A percentile compares a stretch with the other conserved stretches of the same genome.
These are phyloP conservation scores for Ptilonorhynchus violaceus DNA, from an alignment of 2,113 vertebrate species.

Conservation along the genomic window DNA sequence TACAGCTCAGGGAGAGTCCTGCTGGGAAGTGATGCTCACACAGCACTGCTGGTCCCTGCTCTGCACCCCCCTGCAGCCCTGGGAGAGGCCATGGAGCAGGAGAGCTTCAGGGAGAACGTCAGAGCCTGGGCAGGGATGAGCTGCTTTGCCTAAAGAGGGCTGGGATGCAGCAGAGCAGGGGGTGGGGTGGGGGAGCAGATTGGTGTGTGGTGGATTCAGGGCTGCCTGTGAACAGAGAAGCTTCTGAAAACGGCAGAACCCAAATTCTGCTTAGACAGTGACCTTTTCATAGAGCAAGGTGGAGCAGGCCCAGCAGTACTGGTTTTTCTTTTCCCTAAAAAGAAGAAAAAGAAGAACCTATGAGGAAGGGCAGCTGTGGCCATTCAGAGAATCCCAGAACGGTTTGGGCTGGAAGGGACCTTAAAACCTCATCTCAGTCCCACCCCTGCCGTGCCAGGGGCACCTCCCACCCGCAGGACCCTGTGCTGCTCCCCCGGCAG, in stretches of 20 bases:
- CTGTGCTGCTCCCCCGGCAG: accelerated
- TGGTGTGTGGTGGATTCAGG: accelerated
- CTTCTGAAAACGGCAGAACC: too few species aligned
- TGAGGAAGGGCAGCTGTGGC: not conserved
- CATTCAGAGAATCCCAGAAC: too few species aligned
- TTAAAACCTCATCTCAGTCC: not conserved
- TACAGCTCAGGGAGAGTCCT: accelerated
- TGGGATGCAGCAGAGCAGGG: not conserved
- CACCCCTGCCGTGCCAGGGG: not conserved
- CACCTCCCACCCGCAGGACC: accelerated
- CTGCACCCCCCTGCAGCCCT: accelerated
- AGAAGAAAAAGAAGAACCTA: too few species aligned
- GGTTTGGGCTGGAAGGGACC: not conserved
- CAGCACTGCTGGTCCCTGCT: accelerated
- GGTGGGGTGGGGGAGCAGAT: not conserved
- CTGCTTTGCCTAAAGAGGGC: too few species aligned
- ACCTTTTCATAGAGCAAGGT: not conserved
- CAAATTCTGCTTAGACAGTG: not conserved
- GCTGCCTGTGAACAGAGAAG: not conserved
- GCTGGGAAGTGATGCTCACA: accelerated
- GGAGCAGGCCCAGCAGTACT: too few species aligned
- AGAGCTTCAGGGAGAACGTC: accelerated
- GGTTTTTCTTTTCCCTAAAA: too few species aligned
- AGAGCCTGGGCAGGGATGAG: not conserved
- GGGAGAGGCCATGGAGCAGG: accelerated